phyloP scores from a whole-genome alignment of 2,113 vertebrate species.

The Pluvianellus socialis region DNA sequence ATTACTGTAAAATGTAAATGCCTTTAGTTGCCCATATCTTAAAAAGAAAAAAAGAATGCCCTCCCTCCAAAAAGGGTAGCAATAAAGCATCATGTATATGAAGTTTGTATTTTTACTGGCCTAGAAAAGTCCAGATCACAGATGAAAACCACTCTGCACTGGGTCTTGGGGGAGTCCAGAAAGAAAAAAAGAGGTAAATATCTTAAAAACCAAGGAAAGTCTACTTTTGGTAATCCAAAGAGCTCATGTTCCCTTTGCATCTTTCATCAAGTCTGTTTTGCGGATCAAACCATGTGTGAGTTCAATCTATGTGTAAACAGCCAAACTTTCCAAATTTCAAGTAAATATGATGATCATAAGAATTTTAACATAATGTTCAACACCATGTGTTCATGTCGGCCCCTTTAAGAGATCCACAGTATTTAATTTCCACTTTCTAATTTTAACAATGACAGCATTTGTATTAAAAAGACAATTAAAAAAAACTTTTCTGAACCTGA shows the following conservation, averaged over 20 bases:
- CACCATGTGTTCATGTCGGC: neutral
- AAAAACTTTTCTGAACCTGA: neutral
- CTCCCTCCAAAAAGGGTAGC: neutral
- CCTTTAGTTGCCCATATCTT: neutral
- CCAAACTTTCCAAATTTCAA: neutral
- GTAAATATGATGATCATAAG: neutral
- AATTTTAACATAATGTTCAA: neutral
- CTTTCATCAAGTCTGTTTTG: conserved; percentile 9
- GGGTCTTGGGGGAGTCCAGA: fast-evolving
- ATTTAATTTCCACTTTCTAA: neutral
- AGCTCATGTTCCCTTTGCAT: neutral
- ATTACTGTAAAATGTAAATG: neutral
- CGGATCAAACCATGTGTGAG: neutral
- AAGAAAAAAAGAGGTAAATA: neutral
- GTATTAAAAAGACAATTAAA: neutral
- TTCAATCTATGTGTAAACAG: neutral
- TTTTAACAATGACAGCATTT: neutral
- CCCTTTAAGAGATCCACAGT: neutral
- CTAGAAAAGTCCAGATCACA: neutral
- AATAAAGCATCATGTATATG: neutral
- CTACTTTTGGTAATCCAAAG: neutral
- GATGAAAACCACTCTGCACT: neutral
- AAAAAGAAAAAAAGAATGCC: neutral
- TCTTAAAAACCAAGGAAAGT: neutral
- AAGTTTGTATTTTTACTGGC: neutral